phyloP scores from a whole-genome alignment of 2,113 vertebrate genomes.

The Eleginops maclovinus region DNA sequence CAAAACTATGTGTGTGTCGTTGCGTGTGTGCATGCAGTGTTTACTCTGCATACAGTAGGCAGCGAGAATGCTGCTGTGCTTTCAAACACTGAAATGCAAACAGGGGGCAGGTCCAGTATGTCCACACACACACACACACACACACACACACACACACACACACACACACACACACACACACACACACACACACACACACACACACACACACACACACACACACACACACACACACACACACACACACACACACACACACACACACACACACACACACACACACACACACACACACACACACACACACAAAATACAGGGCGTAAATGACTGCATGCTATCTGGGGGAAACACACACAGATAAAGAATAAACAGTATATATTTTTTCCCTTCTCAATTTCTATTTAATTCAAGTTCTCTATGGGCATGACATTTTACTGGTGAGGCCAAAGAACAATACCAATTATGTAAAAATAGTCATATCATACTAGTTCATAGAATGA shows the following conservation, averaged over 20 bases:
- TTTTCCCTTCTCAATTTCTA: not conserved
- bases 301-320: constrained; percentile 28
- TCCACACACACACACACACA: constrained; percentile 34
- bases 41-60: constrained; percentile 49
- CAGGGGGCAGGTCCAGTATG: constrained; percentile 38
- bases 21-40: constrained; percentile 34
- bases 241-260: constrained; percentile 26
- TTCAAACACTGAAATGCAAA: constrained; percentile 62
- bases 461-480: too few species aligned
- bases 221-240: constrained; percentile 26
- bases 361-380: not conserved
- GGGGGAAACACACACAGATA: constrained; percentile 46
- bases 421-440: too few species aligned
- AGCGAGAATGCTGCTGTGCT: constrained; percentile 43
- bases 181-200: constrained; percentile 13
- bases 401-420: not conserved
- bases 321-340: constrained; percentile 54
- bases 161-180: constrained; percentile 22
- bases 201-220: constrained; percentile 7
- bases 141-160: not conserved
- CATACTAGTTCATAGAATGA: too few species aligned
- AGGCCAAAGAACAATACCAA: too few species aligned
- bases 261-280: not conserved
- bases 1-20: constrained; percentile 16
- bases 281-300: constrained; percentile 24